phyloP scores from a whole-genome alignment of 2,888 invertebrate genomes.

The Pyrrhia umbra region DNA sequence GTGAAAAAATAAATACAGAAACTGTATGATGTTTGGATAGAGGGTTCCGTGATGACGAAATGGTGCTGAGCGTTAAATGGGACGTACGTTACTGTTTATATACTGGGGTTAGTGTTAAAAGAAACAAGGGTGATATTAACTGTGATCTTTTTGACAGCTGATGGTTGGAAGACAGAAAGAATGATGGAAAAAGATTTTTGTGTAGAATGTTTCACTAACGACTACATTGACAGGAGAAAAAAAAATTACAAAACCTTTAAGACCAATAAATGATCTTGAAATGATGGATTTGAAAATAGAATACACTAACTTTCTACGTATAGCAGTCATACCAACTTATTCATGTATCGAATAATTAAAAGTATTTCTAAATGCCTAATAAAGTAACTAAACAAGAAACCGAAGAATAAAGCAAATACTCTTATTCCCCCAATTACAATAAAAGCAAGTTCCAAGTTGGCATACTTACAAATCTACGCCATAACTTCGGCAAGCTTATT shows the following conservation, averaged over 20 bases:
- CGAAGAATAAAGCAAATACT: constrained; percentile 14
- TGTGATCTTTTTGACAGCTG: constrained; percentile 33
- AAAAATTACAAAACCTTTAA: too few relatives aligned
- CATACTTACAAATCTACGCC: constrained; percentile 29
- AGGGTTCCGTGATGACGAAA: constrained; percentile 54
- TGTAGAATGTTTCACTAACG: background rate
- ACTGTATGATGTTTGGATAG: constrained; percentile 53
- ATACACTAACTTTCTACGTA: too few relatives aligned
- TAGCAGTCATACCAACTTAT: too few relatives aligned
- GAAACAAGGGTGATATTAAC: constrained; percentile 17
- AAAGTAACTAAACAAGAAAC: background rate
- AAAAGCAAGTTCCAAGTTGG: constrained; percentile 17
- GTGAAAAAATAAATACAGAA: constrained; percentile 43
- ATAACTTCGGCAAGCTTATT: constrained; percentile 27
- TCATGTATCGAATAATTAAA: too few relatives aligned
- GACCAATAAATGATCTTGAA: too few relatives aligned
- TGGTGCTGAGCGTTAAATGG: constrained; percentile 59
- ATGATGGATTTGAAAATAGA: too few relatives aligned
- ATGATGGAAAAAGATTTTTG: background rate
- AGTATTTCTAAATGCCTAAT: too few relatives aligned
- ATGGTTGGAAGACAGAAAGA: background rate
- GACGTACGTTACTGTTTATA: constrained; percentile 52
- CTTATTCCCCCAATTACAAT: constrained; percentile 17
- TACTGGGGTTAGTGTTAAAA: constrained; percentile 47
- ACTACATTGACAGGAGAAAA: too few relatives aligned